A percentile compares a stretch with the other conserved stretches of the same genome.
Conservation (phyloP, 2,888 invertebrate genomes). For the Xestoiulus laeticollis region DNA sequence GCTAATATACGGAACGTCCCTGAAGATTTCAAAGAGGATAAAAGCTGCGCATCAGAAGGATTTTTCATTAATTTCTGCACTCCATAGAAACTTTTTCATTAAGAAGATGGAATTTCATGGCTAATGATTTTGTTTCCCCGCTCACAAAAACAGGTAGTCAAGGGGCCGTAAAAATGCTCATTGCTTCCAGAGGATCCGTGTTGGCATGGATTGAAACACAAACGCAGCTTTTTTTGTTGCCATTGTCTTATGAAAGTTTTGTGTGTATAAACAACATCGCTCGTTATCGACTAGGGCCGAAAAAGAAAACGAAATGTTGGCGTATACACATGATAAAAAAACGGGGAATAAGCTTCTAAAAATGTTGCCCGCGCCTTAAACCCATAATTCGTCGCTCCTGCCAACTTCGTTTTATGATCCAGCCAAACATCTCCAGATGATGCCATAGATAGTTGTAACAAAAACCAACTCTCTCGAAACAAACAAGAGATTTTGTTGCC, state of each 20-base stretch:
- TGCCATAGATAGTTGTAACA: not conserved
- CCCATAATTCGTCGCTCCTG: not conserved
- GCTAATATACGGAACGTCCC: not conserved
- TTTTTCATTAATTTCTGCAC: not conserved
- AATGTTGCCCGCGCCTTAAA: not conserved
- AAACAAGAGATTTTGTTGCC: not conserved
- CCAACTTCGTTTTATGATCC: not conserved
- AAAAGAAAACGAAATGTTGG: not conserved
- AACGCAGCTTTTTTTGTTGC: not conserved
- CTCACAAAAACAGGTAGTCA: not conserved
- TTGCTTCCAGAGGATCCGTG: not conserved
- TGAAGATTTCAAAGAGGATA: not conserved
- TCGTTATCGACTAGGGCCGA: not conserved
- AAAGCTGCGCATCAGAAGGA: not conserved
- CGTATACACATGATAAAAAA: not conserved
- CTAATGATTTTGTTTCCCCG: not conserved
- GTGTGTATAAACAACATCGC: not conserved
- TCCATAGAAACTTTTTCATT: not conserved
- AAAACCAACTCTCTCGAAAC: not conserved
- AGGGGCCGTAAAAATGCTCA: not conserved
- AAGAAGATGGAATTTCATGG: not conserved
- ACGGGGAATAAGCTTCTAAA: not conserved
- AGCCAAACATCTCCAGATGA: not conserved
- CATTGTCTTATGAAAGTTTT: not conserved
- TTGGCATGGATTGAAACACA: not conserved